Evolutionary conservation across 2,797 vertebrate species (phyloP), one percentile per base, ranked within the genome.

Genomic region (Hoplostethus atlanticus): DNA sequence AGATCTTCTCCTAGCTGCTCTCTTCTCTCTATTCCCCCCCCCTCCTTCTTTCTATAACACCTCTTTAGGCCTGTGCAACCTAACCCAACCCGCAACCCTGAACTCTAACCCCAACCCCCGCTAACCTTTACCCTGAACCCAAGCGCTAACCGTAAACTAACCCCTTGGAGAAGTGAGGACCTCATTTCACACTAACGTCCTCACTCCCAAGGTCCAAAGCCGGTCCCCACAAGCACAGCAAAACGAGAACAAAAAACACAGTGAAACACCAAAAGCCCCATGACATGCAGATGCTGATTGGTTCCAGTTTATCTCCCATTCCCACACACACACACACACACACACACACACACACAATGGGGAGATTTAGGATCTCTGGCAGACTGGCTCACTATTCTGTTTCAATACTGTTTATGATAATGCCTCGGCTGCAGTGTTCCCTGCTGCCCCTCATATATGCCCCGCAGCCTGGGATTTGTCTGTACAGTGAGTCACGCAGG

Each of bases 401-500:
- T 82, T 67, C 76, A 67, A 56, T 69, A 46, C 64, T 68, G 76
- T 83, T 86, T 74, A 84, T 89, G 79, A 71, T 85, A 71, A 84
- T 76, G 67, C 51, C 38, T 78, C 73, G 72, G 69, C 55, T 71
- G 13, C 64, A 48, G 42, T 51, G 71, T 59, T 28, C 61, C 64
- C 17, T 5, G 63, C 34, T 38, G 13, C 16, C 38, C 64, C 48
- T 62, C 75, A 68, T n/a, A 67, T 17, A 13, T 64, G 62, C 68
- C 42, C 59, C 36, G 4, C 50, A 48, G 44, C 50, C 58, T 55
- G 67, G 50, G 70, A 62, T 63, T 67, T 61, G 48, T 55, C 64
- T 28, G 0, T 48, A 60, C 50, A 31, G 65, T 64, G 65, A 51
- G 44, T 65, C 73, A 74, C 71, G 50, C 61, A 30, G 70, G 48